Evolutionary conservation across 1,140 invertebrate genomes (phyloP).

Genomic region (Nautilus pompilius): DNA sequence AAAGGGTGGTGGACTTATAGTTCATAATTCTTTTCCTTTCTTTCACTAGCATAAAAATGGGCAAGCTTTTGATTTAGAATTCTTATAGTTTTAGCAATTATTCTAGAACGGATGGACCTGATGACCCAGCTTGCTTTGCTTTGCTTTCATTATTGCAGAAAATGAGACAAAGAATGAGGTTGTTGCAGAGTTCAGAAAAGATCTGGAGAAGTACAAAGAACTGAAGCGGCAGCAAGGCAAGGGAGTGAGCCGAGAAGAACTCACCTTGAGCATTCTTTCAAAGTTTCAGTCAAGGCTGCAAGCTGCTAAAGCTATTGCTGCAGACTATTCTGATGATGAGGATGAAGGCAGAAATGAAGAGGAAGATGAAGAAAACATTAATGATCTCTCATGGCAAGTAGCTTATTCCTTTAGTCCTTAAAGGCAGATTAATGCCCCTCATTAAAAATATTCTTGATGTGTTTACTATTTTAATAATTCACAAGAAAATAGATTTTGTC

Average conservation of each 20-base stretch:
- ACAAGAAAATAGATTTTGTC: no score
- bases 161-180: constrained; percentile 61
- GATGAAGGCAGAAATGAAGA: constrained; percentile 49
- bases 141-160: no score
- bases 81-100: no score
- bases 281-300: constrained; percentile 81
- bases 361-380: constrained; percentile 39
- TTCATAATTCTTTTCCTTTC: no score
- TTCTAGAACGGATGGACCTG: no score
- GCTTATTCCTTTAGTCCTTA: constrained; percentile 13
- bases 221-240: constrained; percentile 64
- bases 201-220: constrained; percentile 73
- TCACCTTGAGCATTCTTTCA: constrained; percentile 72
- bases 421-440: not conserved
- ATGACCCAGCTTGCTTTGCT: no score
- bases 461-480: not conserved
- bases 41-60: no score
- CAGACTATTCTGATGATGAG: constrained; percentile 48
- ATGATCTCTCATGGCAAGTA: constrained; percentile 51
- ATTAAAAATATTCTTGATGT: not conserved
- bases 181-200: constrained; percentile 71
- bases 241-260: constrained; percentile 54
- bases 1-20: no score
- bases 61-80: no score
- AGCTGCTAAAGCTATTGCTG: constrained; percentile 56